Conservation (phyloP, 2,797 vertebrate genomes). For the Caiman crocodilus region DNA sequence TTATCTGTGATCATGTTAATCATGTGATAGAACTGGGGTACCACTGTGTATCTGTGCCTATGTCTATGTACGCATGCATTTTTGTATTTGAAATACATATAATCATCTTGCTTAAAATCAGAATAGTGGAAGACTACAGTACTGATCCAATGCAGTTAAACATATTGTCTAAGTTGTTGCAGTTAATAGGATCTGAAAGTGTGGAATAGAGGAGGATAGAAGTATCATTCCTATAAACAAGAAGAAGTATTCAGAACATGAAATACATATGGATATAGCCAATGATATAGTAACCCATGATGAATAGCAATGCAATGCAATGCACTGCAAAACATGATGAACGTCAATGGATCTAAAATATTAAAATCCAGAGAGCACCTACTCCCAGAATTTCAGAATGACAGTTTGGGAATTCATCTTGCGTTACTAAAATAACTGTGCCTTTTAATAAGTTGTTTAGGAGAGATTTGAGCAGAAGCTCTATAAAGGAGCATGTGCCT, state of each 20-base stretch:
- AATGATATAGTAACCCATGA: rapidly evolving
- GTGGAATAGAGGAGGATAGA: constrained; percentile 1
- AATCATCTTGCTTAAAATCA: constrained; percentile 26
- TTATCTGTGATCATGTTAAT: neutral
- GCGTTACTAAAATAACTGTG: neutral
- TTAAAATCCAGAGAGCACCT: neutral
- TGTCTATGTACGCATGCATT: constrained; percentile 24
- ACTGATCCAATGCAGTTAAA: neutral
- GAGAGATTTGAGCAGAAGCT: too few relatives aligned
- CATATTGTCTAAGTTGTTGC: constrained; percentile 5
- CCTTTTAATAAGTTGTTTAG: neutral
- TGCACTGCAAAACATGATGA: neutral
- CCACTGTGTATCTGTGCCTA: neutral
- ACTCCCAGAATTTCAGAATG: neutral
- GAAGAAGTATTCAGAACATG: too few relatives aligned
- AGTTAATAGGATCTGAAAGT: constrained; percentile 50
- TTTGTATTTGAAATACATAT: constrained; percentile 25
- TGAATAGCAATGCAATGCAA: neutral
- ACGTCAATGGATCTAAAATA: neutral
- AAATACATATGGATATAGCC: neutral
- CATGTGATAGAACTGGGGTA: neutral
- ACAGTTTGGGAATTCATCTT: neutral
- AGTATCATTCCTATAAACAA: too few relatives aligned
- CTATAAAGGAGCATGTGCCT: neutral
- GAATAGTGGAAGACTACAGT: neutral